These are phyloP conservation scores for Eurytoma adleriae DNA, from an alignment of 2,888 invertebrate species.

Conservation along the genomic window DNA sequence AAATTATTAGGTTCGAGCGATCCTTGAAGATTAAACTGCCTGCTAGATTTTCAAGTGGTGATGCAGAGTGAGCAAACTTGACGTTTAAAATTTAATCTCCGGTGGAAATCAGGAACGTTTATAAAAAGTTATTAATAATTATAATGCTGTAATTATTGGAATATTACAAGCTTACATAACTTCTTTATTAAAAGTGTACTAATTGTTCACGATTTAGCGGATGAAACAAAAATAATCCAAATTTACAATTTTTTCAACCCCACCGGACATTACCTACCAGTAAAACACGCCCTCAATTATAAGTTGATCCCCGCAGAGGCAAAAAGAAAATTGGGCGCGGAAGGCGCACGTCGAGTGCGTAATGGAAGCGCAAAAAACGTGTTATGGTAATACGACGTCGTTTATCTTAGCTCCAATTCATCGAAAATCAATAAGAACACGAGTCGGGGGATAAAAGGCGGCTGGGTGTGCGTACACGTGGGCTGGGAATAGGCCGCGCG, in stretches of 20 bases:
- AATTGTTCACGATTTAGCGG: no score
- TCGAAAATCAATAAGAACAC: conserved; percentile 43
- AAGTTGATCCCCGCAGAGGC: neutral
- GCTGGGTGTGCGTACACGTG: no score
- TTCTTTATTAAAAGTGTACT: neutral
- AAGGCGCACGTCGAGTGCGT: neutral
- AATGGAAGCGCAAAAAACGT: conserved; percentile 11
- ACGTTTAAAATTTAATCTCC: no score
- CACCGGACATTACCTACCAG: neutral
- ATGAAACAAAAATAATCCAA: no score
- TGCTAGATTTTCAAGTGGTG: conserved; percentile 6
- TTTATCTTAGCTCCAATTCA: conserved; percentile 42
- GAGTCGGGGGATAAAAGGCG: conserved; percentile 12
- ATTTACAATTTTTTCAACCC: no score
- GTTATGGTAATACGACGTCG: conserved; percentile 42
- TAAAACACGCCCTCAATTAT: neutral
- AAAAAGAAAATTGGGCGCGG: neutral
- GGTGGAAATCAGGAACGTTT: no score
- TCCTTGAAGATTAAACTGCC: neutral
- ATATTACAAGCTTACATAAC: neutral
- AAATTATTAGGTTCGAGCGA: conserved; percentile 1
- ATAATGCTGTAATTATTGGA: no score
- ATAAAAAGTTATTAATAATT: no score
- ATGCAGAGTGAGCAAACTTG: no score
- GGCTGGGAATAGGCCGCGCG: no score